A percentile compares a stretch with the other conserved stretches of the same genome.
Evolutionary conservation across 1,140 invertebrate species (phyloP).

Genomic region (Drosophila guanche): DNA sequence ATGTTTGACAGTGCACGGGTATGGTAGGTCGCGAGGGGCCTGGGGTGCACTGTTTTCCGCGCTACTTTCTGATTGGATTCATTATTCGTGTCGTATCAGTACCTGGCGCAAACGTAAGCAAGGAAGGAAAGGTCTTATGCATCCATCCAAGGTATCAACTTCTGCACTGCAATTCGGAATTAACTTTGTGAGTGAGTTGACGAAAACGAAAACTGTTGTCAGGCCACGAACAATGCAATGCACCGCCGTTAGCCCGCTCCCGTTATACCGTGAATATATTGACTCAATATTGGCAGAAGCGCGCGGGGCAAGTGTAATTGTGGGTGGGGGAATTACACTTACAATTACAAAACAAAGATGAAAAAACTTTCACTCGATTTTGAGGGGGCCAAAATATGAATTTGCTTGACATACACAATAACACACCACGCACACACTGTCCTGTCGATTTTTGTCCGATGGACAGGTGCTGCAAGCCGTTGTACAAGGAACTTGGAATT

Average conservation of each 20-base stretch:
- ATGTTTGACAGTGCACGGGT: not conserved
- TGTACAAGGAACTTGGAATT: slow-evolving; percentile 52
- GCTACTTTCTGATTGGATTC: slow-evolving; percentile 61
- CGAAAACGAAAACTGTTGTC: slow-evolving; percentile 24
- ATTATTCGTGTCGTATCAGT: slow-evolving; percentile 40
- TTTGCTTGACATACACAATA: slow-evolving; percentile 15
- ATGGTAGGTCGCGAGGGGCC: not conserved
- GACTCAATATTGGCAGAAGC: slow-evolving; percentile 57
- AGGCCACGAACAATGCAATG: slow-evolving; percentile 27
- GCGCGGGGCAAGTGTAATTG: slow-evolving; percentile 11
- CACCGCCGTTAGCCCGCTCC: slow-evolving; percentile 45
- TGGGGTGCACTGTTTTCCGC: slow-evolving; percentile 42
- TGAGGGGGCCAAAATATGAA: slow-evolving; percentile 13
- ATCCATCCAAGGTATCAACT: slow-evolving; percentile 54
- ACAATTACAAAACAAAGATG: slow-evolving; percentile 72
- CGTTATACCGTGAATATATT: slow-evolving; percentile 39
- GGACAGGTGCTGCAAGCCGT: slow-evolving; percentile 1
- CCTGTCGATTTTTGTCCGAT: not conserved
- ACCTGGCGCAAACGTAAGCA: slow-evolving; percentile 69
- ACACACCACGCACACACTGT: slow-evolving; percentile 30
- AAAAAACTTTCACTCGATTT: slow-evolving; percentile 74
- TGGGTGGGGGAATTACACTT: slow-evolving; percentile 57
- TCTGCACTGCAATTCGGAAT: slow-evolving; percentile 51
- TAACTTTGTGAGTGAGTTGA: slow-evolving; percentile 23
- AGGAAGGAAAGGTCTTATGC: slow-evolving; percentile 59